phyloP scores from a whole-genome alignment of 2,888 invertebrate genomes.

The Panopea generosa region DNA sequence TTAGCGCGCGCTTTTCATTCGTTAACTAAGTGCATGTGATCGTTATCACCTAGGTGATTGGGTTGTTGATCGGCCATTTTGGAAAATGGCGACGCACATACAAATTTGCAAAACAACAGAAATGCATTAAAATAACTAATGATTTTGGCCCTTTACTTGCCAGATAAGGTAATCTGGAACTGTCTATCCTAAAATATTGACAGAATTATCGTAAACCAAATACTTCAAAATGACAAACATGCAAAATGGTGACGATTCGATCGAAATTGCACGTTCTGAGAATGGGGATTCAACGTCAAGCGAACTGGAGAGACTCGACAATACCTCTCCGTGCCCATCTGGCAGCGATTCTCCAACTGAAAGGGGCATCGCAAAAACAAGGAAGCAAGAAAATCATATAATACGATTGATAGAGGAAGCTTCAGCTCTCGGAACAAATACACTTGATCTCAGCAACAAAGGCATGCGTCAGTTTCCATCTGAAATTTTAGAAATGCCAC shows the following conservation, averaged over 20 bases:
- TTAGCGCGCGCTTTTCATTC: conserved; percentile 7
- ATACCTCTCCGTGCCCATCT: conserved; percentile 62
- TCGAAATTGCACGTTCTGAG: conserved; percentile 55
- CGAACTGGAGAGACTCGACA: conserved; percentile 68
- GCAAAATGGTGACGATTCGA: conserved; percentile 45
- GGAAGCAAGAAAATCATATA: conserved; percentile 69
- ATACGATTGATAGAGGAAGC: conserved; percentile 71
- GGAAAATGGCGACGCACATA: conserved; percentile 2
- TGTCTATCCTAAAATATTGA: too few species aligned
- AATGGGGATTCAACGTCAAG: conserved; percentile 68
- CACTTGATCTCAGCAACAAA: conserved; percentile 77
- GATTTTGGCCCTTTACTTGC: not conserved
- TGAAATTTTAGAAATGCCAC: conserved; percentile 75
- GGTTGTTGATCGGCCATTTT: conserved; percentile 1
- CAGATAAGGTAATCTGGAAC: not conserved
- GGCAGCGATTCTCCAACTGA: conserved; percentile 66
- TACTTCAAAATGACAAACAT: conserved; percentile 52
- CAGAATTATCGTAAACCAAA: not conserved
- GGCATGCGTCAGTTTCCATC: conserved; percentile 75
- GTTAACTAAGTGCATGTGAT: conserved; percentile 1
- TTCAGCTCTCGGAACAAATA: conserved; percentile 69
- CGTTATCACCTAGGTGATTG: not conserved
- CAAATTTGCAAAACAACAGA: not conserved
- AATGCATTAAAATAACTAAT: not conserved
- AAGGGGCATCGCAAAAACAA: conserved; percentile 72